phyloP scores from a whole-genome alignment of 2,797 vertebrate genomes.

The Rhynchonycteris naso region DNA sequence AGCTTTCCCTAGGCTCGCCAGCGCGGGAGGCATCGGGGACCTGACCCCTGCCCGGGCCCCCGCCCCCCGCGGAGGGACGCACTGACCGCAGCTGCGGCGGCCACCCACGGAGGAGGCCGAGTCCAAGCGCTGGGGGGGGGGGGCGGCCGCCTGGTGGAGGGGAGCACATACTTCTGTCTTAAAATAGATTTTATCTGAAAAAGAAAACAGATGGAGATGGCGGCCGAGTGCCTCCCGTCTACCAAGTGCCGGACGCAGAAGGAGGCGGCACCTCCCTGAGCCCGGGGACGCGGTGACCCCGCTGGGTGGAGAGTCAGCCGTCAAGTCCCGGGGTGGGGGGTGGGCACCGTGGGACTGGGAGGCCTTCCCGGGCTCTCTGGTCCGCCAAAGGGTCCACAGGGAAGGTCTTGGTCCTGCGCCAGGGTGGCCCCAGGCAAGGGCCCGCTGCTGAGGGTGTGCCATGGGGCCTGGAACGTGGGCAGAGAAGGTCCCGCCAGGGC shows the following conservation, averaged over 20 bases:
- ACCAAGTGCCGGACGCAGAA: neutral
- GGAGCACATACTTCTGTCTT: slow-evolving; percentile 39
- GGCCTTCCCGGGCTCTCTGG: fast-evolving
- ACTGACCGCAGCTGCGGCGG: slow-evolving; percentile 66
- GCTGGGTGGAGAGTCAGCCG: neutral
- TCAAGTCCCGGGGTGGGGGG: too few species aligned
- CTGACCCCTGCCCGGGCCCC: neutral
- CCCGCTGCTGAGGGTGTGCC: neutral
- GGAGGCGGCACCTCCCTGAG: fast-evolving
- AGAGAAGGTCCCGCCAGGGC: neutral
- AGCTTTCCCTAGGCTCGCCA: neutral
- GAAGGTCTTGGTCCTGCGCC: neutral
- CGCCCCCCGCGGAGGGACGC: neutral
- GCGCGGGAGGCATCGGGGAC: neutral
- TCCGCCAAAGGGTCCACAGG: fast-evolving
- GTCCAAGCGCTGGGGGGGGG: slow-evolving; percentile 27
- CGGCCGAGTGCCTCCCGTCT: neutral
- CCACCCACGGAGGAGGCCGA: slow-evolving; percentile 59
- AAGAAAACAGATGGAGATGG: slow-evolving; percentile 73
- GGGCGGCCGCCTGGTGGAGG: neutral
- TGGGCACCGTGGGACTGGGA: fast-evolving
- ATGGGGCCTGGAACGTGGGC: fast-evolving
- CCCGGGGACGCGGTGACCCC: neutral
- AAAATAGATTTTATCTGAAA: slow-evolving; percentile 77
- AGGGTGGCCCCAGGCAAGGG: neutral